phyloP scores from a whole-genome alignment of 1,140 invertebrate genomes.

The Aphidius gifuensis region DNA sequence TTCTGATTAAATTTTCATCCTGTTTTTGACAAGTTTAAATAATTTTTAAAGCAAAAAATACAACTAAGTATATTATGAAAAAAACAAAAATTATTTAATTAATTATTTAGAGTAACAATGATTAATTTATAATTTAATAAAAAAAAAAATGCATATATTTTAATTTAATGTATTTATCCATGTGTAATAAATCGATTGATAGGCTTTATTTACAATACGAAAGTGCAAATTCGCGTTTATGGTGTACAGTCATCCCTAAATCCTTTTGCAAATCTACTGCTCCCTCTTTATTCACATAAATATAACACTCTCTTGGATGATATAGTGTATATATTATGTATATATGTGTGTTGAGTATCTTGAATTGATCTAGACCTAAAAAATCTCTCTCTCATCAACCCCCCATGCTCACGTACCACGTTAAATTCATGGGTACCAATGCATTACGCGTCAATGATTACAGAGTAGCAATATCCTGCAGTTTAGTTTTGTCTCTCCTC shows the following conservation, averaged over 20 bases:
- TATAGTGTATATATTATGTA: background rate
- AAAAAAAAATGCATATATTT: no score
- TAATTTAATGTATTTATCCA: conserved; percentile 1
- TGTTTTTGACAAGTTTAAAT: no score
- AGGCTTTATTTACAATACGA: conserved; percentile 27
- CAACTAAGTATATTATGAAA: no score
- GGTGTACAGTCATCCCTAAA: conserved; percentile 18
- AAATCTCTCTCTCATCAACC: background rate
- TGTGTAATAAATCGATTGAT: conserved; percentile 20
- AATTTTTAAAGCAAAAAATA: no score
- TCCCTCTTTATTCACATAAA: conserved; percentile 9
- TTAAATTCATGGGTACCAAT: conserved; percentile 49
- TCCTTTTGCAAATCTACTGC: conserved; percentile 12
- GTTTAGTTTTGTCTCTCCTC: conserved; percentile 39
- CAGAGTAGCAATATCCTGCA: conserved; percentile 57
- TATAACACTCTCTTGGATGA: no score
- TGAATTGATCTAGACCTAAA: conserved; percentile 3
- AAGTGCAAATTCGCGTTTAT: conserved; percentile 30
- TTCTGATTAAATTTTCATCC: no score
- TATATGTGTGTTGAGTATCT: conserved; percentile 3
- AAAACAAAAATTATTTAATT: no score
- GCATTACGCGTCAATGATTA: conserved; percentile 55
- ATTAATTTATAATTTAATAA: no score
- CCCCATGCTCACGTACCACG: conserved; percentile 11
- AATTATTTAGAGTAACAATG: no score